phyloP scores from a whole-genome alignment of 2,888 invertebrate species.

The Sphaerophoria rueppellii region DNA sequence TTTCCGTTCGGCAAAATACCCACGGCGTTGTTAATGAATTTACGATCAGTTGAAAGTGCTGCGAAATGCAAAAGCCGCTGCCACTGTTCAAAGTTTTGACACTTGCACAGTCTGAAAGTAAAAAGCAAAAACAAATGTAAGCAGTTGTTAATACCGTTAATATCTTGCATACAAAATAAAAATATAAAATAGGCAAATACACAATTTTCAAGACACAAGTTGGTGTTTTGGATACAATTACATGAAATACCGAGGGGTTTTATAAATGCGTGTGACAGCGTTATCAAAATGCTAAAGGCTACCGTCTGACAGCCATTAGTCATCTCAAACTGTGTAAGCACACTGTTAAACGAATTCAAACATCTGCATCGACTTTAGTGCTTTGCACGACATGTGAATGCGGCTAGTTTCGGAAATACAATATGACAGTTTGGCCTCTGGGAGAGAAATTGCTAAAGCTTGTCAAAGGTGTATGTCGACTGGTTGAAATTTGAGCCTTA shows the following conservation, averaged over 20 bases:
- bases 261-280: constrained; percentile 49
- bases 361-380: constrained; percentile 29
- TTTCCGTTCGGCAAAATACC: constrained; percentile 30
- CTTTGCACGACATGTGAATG: constrained; percentile 6
- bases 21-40: constrained; percentile 54
- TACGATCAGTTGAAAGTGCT: constrained; percentile 32
- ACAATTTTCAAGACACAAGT: constrained; percentile 3
- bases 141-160: constrained; percentile 4
- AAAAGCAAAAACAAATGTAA: constrained; percentile 25
- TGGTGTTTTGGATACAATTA: constrained; percentile 3
- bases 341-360: constrained; percentile 47
- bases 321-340: constrained; percentile 60
- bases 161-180: not conserved
- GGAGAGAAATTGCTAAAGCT: constrained; percentile 66
- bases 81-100: constrained; percentile 54
- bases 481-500: constrained; percentile 24
- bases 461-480: constrained; percentile 50
- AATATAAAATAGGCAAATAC: not conserved
- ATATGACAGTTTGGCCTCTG: constrained; percentile 37
- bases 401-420: not conserved
- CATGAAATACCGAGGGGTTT: constrained; percentile 20
- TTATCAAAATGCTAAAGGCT: constrained; percentile 56
- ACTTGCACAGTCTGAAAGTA: constrained; percentile 59
- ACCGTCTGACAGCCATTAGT: constrained; percentile 65
- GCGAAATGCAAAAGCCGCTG: constrained; percentile 32